Conservation (phyloP, 2,888 invertebrate genomes). For the Oligia strigilis region DNA sequence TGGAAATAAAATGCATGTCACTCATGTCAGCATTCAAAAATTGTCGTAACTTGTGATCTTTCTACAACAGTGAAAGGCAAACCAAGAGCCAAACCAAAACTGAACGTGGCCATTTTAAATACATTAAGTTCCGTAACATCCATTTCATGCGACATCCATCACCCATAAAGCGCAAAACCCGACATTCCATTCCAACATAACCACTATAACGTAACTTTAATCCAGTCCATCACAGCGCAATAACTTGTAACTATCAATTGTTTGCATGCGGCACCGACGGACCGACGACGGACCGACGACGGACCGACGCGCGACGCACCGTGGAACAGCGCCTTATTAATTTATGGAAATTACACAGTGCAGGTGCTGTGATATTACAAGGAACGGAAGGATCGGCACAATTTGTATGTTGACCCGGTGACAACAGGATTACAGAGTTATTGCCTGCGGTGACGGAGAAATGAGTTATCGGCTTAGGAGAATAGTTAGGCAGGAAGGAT, state of each 20-base stretch:
- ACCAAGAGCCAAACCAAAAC: not conserved
- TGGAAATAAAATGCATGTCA: not conserved
- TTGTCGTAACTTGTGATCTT: not conserved
- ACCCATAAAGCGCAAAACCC: not conserved
- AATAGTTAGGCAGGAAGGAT: constrained; percentile 14
- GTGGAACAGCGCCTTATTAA: constrained; percentile 57
- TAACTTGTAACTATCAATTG: constrained; percentile 60
- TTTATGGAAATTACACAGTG: constrained; percentile 65
- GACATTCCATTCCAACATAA: not conserved
- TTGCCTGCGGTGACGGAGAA: constrained; percentile 40
- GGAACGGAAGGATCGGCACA: constrained; percentile 42
- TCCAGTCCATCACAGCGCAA: constrained; percentile 36
- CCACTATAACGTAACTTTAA: constrained; percentile 27
- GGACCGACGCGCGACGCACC: too few species aligned
- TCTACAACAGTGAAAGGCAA: not conserved
- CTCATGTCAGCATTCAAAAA: not conserved
- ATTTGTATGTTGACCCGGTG: constrained; percentile 62
- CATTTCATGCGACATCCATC: not conserved
- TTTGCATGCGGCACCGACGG: constrained; percentile 54
- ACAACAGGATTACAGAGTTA: constrained; percentile 59
- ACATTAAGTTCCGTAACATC: not conserved
- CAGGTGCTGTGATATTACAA: constrained; percentile 62
- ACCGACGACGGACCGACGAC: constrained; percentile 23
- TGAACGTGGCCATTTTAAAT: not conserved
- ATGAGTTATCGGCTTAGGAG: constrained; percentile 32